Evolutionary conservation across 2,113 vertebrate species (phyloP), one percentile per base, ranked within the genome.

Genomic region (Passer domesticus): DNA sequence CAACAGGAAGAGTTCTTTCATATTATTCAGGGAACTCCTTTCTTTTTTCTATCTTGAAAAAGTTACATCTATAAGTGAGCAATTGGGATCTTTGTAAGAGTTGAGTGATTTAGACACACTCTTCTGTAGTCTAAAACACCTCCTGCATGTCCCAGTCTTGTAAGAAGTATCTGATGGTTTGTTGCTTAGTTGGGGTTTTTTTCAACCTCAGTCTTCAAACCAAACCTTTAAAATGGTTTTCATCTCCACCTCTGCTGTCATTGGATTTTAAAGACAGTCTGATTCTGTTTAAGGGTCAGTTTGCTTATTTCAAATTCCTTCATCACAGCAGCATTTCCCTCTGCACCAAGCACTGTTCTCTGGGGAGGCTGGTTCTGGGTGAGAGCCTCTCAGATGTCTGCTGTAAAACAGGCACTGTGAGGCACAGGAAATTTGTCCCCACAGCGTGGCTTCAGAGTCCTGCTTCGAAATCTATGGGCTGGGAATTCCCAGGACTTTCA

Each of bases 171-270:
- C 58, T 80, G 52, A 20, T 87, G 37, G 8, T 69, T 88, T 69
- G 31, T 89, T 41, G 7, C 8, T 63, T 56, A 31, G 30, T n/a
- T 64, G 44, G 49, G 0, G 0, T 1, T 49, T 37, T 27, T 83
- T 67, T 88, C 39, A 16, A 56, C 37, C 20, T 43, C 14, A 69
- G 21, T 15, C 39, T 87, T 89, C 39, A 74, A 66, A 62, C 15
- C 24, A 91, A 78, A 33, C 39, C 68, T 88, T 73, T 46, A 39
- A 77, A 80, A 69, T 47, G 19, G 23, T 81, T 80, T 83, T 63
- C 33, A 84, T 47, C 13, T 66, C 30, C 59, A 25, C 11, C n/a
- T 77, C 43, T 74, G 69, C 46, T 62, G 9, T 68, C 18, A 50
- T 3, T 35, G 46, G 74, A 31, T 68, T 83, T 73, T 73, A 87